phyloP scores from a whole-genome alignment of 37 sponge, comb jelly and placozoan species.

The Ephydatia muelleri region DNA sequence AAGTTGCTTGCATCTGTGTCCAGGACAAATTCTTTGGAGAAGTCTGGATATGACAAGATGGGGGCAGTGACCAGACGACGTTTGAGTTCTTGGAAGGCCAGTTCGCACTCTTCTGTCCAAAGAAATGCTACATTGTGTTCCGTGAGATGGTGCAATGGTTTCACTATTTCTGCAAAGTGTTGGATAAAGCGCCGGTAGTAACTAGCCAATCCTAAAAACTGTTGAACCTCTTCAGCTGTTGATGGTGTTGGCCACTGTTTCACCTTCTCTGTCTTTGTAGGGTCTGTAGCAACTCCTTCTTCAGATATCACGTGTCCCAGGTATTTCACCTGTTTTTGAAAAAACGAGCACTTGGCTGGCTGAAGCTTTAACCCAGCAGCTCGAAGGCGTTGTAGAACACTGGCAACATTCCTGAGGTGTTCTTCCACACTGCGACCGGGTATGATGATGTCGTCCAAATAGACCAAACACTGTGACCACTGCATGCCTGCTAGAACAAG shows the following conservation, averaged over 20 bases:
- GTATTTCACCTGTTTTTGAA: conserved; percentile 5
- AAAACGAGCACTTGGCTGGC: conserved; percentile 24
- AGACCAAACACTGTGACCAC: conserved; percentile 5
- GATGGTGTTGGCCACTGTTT: neutral
- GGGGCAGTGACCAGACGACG: conserved; percentile 18
- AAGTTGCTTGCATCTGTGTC: too few species aligned
- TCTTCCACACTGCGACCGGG: conserved; percentile 12
- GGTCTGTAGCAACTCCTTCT: conserved; percentile 30
- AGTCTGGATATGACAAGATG: conserved; percentile 33
- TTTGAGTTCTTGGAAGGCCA: conserved; percentile 32
- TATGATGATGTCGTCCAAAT: conserved; percentile 33
- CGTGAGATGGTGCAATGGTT: conserved; percentile 4
- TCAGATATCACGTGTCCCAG: conserved; percentile 29
- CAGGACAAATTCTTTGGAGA: conserved; percentile 7
- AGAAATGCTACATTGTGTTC: neutral
- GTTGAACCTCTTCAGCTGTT: neutral
- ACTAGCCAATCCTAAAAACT: conserved; percentile 14
- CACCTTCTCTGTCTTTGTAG: conserved; percentile 19
- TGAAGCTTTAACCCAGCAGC: conserved; percentile 37
- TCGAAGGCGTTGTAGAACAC: conserved; percentile 3
- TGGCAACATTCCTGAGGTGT: conserved; percentile 1
- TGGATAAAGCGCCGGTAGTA: conserved; percentile 20
- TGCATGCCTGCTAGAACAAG: conserved; percentile 8
- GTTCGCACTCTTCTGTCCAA: conserved; percentile 41
- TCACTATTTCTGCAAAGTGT: conserved; percentile 3